Base-by-base conservation (phyloP, 2,113 vertebrate genomes). In the Gobio gobio region DNA sequence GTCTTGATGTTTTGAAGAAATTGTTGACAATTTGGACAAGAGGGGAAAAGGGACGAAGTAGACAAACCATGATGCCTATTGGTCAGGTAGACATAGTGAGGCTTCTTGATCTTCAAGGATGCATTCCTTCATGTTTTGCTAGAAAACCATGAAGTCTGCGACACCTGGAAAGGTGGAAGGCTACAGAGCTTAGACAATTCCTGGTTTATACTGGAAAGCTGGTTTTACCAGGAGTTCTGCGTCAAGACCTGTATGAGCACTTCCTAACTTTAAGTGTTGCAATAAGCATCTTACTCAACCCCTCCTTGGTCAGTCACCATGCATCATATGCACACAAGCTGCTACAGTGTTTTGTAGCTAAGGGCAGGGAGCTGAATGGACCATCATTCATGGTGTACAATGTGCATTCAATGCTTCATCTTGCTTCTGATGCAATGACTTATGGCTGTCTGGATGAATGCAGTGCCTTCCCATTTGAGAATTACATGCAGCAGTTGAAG, bases 401-500 rank as follows among this genome's bases (percentile, higher is more conserved):
- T 43, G 68, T 72, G 2, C 68, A 72, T 12, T 40, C 68, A 40
- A 22, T 72, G 68, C 20, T 72, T 18, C 68, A 72, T 33, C 36
- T 72, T 43, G 16, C 68, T 22, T 36, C 36, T 43, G 68, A 72
- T 72, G 68, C 68, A 10, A 36, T 22, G 20, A 72, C 10, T 40
- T 72, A 22, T 72, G 68, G 68, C 36, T 43, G 3, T 10, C 68
- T 72, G 29, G 68, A 72, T 40, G 40, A 72, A 9, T 72, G 68
- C 68, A 72, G 68, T 12, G 68, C 68, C 16, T 72, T 72, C 40
- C 36, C 20, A 5, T 72, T 43, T 43, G 36, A 72, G 36, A 72
- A 18, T 40, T 72, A 72, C 40, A 36, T 72, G 36, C 68, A 72
- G 36, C 18, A 72, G 68, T 43, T 72, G 36, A 72, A 72, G 68